phyloP scores from a whole-genome alignment of 2,113 vertebrate species.

The Marcusenius ussheri region DNA sequence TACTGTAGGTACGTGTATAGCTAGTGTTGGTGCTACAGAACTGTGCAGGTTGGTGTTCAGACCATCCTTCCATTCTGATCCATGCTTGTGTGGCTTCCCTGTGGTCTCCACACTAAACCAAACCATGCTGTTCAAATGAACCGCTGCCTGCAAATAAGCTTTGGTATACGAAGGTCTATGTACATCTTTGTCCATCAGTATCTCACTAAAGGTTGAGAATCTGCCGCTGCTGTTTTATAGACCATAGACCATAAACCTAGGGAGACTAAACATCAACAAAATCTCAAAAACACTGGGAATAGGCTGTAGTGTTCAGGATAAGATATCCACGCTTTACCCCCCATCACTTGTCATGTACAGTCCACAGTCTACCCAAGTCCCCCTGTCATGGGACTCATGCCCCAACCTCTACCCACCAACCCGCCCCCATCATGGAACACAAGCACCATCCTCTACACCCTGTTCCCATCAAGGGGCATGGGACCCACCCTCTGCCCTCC shows the following conservation, averaged over 20 bases:
- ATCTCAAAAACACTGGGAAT: neutral
- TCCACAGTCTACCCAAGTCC: neutral
- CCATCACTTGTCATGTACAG: neutral
- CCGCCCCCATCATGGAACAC: neutral
- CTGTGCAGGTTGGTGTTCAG: neutral
- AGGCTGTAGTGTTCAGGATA: neutral
- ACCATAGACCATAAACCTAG: neutral
- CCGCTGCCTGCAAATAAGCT: neutral
- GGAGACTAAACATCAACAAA: neutral
- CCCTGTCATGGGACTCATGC: neutral
- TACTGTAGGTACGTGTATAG: neutral
- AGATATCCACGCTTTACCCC: neutral
- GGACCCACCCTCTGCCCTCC: slow-evolving; percentile 26
- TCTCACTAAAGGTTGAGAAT: neutral
- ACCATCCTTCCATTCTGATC: neutral
- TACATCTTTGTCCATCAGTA: neutral
- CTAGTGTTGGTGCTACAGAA: neutral
- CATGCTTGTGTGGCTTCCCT: neutral
- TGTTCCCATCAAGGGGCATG: slow-evolving; percentile 3
- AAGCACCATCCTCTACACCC: neutral
- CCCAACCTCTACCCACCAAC: neutral
- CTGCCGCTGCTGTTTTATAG: neutral
- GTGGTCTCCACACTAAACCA: neutral
- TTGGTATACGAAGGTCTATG: neutral
- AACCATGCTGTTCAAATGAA: neutral